phyloP scores from a whole-genome alignment of 2,797 vertebrate genomes.

The Notamacropus eugenii region DNA sequence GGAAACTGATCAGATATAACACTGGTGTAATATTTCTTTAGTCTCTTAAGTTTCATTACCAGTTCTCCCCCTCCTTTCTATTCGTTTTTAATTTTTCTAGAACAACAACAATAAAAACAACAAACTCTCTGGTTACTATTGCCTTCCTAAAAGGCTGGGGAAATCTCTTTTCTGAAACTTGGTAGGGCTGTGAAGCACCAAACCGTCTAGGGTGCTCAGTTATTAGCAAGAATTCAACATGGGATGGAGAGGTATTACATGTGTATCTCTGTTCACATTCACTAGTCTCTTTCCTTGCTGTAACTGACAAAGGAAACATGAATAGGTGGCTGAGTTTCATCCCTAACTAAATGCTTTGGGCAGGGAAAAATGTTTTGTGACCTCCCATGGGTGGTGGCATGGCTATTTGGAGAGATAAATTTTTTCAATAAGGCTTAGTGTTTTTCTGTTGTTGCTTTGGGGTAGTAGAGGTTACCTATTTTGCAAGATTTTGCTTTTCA shows the following conservation, averaged over 20 bases:
- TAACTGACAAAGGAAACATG: too few species aligned
- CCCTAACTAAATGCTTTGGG: neutral
- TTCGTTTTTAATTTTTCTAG: neutral
- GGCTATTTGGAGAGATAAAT: neutral
- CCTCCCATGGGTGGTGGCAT: neutral
- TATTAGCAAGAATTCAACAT: slow-evolving; percentile 40
- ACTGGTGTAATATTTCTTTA: slow-evolving; percentile 58
- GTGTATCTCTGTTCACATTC: neutral
- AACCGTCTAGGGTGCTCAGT: neutral
- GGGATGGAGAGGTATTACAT: neutral
- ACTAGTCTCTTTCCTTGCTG: too few species aligned
- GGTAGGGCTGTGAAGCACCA: slow-evolving; percentile 1
- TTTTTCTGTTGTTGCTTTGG: neutral
- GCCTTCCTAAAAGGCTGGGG: slow-evolving; percentile 42
- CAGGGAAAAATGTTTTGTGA: neutral
- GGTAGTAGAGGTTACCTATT: neutral
- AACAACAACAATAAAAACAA: slow-evolving; percentile 8
- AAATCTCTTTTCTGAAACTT: slow-evolving; percentile 49
- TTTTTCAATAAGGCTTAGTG: neutral
- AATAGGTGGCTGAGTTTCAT: too few species aligned
- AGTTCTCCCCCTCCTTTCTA: slow-evolving; percentile 15
- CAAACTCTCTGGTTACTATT: slow-evolving; percentile 63
- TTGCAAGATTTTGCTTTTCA: neutral
- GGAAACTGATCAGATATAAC: slow-evolving; percentile 59
- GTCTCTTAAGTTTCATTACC: neutral